A percentile compares a stretch with the other conserved stretches of the same genome.
Conservation (phyloP, 2,888 invertebrate genomes). For the Orthosia cruda region DNA sequence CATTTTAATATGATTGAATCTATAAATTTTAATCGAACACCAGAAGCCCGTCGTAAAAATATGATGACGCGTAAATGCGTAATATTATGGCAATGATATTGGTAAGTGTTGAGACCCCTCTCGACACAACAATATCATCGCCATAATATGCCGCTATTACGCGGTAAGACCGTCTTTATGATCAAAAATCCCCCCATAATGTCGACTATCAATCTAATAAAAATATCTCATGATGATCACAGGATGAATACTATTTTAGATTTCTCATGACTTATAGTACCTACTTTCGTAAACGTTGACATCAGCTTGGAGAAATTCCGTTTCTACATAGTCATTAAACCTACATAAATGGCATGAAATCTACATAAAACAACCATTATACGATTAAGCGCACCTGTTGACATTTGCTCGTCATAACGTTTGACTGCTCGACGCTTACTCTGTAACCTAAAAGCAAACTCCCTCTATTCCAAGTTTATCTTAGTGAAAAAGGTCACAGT, state of each 20-base stretch:
- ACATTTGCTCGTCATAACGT: slow-evolving; percentile 36
- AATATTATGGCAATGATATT: slow-evolving; percentile 52
- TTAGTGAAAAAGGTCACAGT: not conserved
- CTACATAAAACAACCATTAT: slow-evolving; percentile 47
- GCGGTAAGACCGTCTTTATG: slow-evolving; percentile 15
- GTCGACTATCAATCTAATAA: slow-evolving; percentile 48
- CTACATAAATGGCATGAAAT: slow-evolving; percentile 37
- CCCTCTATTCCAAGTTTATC: not conserved
- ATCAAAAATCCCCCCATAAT: slow-evolving; percentile 39
- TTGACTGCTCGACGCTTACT: slow-evolving; percentile 10
- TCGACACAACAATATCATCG: too few relatives aligned
- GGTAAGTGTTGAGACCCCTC: slow-evolving; percentile 27
- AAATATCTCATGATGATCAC: slow-evolving; percentile 33
- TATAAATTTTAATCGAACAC: slow-evolving; percentile 48
- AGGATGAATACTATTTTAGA: slow-evolving; percentile 25
- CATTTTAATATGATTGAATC: slow-evolving; percentile 46
- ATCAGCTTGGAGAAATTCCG: slow-evolving; percentile 12
- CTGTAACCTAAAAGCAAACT: not conserved
- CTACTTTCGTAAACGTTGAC: not conserved
- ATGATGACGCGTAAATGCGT: slow-evolving; percentile 40
- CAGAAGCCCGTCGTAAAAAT: slow-evolving; percentile 54
- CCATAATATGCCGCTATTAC: too few relatives aligned
- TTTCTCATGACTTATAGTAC: slow-evolving; percentile 5
- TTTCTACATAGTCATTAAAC: slow-evolving; percentile 37
- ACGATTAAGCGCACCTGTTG: slow-evolving; percentile 32